These are phyloP conservation scores for Mus caroli DNA, from an alignment of 2,797 vertebrate genomes.

Conservation along the genomic window DNA sequence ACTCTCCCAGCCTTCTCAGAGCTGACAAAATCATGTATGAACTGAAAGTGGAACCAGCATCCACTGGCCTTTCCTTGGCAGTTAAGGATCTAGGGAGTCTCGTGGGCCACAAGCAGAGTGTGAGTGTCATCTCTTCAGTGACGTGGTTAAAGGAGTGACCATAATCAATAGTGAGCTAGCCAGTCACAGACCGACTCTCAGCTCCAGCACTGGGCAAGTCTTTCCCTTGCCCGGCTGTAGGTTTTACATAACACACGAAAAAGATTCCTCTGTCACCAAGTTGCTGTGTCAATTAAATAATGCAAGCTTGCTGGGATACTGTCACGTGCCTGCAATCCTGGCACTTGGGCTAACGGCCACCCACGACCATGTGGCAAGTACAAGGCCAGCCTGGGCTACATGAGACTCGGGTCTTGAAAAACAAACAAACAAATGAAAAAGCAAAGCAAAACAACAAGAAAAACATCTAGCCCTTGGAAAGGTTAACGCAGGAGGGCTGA, in stretches of 20 bases:
- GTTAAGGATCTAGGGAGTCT: constrained; percentile 54
- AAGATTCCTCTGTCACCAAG: constrained; percentile 35
- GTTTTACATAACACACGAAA: neutral
- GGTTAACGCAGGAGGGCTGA: neutral
- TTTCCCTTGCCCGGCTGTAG: neutral
- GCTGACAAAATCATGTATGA: constrained; percentile 52
- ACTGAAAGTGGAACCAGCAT: constrained; percentile 47
- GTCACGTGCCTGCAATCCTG: neutral
- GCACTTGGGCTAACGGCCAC: neutral
- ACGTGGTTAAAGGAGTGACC: constrained; percentile 41
- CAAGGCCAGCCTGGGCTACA: neutral
- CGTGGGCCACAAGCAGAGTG: constrained; percentile 46
- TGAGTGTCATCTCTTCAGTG: constrained; percentile 46
- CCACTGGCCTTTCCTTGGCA: constrained; percentile 66
- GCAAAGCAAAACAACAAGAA: neutral
- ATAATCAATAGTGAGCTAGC: constrained; percentile 38
- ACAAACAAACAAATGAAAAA: neutral
- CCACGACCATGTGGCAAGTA: neutral
- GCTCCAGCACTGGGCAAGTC: neutral
- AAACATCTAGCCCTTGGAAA: neutral
- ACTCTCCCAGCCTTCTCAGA: constrained; percentile 13
- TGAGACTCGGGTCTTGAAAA: neutral
- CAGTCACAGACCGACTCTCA: neutral
- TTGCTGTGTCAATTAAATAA: neutral
- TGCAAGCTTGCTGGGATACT: neutral